A percentile compares a stretch with the other conserved stretches of the same genome.
phyloP scores from a whole-genome alignment of 2,888 invertebrate species.

The Lasioglossum vierecki region DNA sequence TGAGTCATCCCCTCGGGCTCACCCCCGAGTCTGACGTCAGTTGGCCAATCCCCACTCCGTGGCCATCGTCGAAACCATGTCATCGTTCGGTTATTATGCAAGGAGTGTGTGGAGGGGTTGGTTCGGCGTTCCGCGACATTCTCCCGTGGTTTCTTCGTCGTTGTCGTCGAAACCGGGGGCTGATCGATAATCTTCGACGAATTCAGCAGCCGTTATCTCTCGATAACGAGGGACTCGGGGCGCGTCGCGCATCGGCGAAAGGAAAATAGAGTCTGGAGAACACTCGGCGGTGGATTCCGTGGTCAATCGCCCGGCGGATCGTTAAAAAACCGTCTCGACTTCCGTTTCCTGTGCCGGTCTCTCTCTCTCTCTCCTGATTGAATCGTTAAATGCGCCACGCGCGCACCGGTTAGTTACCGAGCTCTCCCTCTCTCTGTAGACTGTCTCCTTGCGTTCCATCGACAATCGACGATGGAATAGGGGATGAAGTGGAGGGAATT shows the following conservation, averaged over 20 bases:
- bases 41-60: constrained; percentile 41
- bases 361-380: not conserved
- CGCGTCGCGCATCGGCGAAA: not conserved
- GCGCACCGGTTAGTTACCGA: not conserved
- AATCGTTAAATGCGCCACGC: not conserved
- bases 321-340: constrained; percentile 44
- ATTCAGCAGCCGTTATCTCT: not conserved
- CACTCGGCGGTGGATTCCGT: not conserved
- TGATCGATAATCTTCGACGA: constrained; percentile 24
- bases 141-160: constrained; percentile 28
- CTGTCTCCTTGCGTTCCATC: not conserved
- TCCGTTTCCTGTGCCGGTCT: constrained; percentile 21
- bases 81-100: constrained; percentile 70
- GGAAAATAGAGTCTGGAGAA: constrained; percentile 14
- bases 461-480: not conserved
- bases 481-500: not conserved
- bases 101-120: constrained; percentile 15
- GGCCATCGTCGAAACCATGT: constrained; percentile 63
- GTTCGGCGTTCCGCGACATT: constrained; percentile 32
- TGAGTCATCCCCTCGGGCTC: constrained; percentile 73
- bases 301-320: constrained; percentile 29
- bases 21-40: constrained; percentile 71
- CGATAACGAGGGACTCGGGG: constrained; percentile 9
- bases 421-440: not conserved
- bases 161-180: not conserved